Base-by-base conservation (phyloP, 2,888 invertebrate species). In the Arrhopalites spinosus region DNA sequence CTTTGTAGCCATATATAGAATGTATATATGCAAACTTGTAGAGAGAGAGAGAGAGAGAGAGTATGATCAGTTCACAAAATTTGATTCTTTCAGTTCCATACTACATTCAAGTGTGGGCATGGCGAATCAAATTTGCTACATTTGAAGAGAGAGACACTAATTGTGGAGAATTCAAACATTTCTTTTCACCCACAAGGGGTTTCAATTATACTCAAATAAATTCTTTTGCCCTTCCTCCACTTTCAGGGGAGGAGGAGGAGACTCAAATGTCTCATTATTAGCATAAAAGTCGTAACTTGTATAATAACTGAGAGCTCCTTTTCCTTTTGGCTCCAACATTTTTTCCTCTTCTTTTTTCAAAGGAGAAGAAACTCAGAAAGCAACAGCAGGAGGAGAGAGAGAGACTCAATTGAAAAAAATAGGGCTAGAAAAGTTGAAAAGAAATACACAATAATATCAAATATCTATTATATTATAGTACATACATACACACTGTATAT, bases 241-340 rank as follows among this genome's bases (percentile, higher is more conserved):
- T 61, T 61, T 23, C 36, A 36, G 36, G 11, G 36, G 5, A 7
- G 36, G 13, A 43, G 67, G 67, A 20, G 45, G 67, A 67, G 67
- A 67, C 25, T 45, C 67, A 67, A 36, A 67, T 67, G 67, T 67
- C 67, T 67, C 67, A 67, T 67, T 67, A 67, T 67, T 67, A 67
- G 47, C 67, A 67, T 67, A 67, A 67, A 45, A 67, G n/a, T 59
- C 59, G 59, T 59, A 59, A 59, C 25, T 59, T 25, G 3, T 36
- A 11, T 36, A 36, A 36, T 36, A 36, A 36, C 36, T 20, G 3
- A 11, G 3, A 50, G 3, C 50, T 50, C 50, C 50, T 50, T 50
- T 50, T 11, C 36, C n/a, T n/a, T n/a, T n/a, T n/a, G n/a, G n/a
- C n/a, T n/a, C n/a, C n/a, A n/a, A n/a, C n/a, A 11, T 11, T 36